Conservation (phyloP, 2,113 vertebrate genomes). For the Festucalex cinctus region DNA sequence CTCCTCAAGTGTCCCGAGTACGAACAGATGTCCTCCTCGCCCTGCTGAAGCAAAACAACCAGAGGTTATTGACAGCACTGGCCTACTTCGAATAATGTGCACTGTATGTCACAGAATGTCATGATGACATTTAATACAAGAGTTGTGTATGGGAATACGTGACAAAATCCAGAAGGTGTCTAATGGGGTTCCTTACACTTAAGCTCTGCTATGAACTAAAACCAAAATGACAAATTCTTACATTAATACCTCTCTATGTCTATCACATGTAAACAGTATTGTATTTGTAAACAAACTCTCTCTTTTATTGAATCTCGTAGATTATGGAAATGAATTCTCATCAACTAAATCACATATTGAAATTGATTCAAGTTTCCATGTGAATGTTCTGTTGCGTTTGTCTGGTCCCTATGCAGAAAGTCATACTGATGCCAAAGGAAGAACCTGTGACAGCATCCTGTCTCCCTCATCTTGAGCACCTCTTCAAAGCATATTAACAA, state of each 20-base stretch:
- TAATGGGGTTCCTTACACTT: too few species aligned
- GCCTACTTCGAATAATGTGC: neutral
- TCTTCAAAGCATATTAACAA: constrained; percentile 9
- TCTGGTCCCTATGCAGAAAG: constrained; percentile 4
- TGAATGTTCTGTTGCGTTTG: neutral
- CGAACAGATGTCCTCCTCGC: constrained; percentile 89
- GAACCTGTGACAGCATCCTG: constrained; percentile 13
- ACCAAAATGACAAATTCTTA: too few species aligned
- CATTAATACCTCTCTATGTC: too few species aligned
- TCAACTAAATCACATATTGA: neutral
- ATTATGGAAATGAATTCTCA: too few species aligned
- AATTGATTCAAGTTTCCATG: neutral
- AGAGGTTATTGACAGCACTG: neutral
- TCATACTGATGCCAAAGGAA: constrained; percentile 19
- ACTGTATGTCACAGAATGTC: neutral
- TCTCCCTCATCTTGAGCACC: constrained; percentile 4
- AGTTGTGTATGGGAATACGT: neutral
- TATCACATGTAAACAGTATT: too few species aligned
- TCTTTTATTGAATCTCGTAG: too few species aligned
- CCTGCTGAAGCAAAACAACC: constrained; percentile 73
- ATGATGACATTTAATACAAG: neutral
- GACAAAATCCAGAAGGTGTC: too few species aligned
- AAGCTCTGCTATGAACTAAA: too few species aligned
- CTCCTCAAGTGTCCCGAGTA: constrained; percentile 90
- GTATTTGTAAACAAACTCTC: too few species aligned